Base-by-base conservation (phyloP, 1,140 invertebrate species). In the Campoletis sonorensis region DNA sequence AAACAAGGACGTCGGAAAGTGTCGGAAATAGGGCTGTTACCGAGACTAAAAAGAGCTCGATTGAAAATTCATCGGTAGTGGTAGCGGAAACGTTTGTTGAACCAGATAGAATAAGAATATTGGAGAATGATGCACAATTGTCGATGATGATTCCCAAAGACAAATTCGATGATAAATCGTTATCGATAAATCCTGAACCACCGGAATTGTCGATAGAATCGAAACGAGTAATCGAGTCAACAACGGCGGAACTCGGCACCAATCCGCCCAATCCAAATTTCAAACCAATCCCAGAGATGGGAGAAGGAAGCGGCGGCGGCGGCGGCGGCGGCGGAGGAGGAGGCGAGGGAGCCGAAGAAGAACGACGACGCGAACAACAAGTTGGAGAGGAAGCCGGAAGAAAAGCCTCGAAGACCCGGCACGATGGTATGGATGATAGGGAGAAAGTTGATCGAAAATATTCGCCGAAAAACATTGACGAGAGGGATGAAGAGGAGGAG, bases 251-350 rank as follows among this genome's bases (percentile, higher is more conserved):
- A 80, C 87, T 89, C 16, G 85, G 87, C 7, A 87, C 88, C 0
- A 92, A 91, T 83, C 90, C 90, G 5, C 90, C 90, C 0, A 92
- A 92, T 85, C 91, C 91, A 0, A 91, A 91, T 80, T 92, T 92
- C 37, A 91, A 91, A 40, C 89, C 90, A 1, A 91, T 91, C 16
- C 90, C 89, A 0, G 91, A 91, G 67, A 75, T 89, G 67, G 76
- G 89, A 7, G 89, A 91, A 70, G 71, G 11, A 45, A 11, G 11
- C 1, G 40, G 11, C 11, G 40, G 11, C 40, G 40, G 11, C 5
- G 40, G 11, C 2, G 40, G 11, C 2, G 40, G 11, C 5, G 40
- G 0, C 5, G 40, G 11, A 13, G 40, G 11, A 45, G 40, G 40
- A 45, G 40, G 11, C 5, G 40, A 10, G 13, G 40, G 13, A 13